phyloP scores from a whole-genome alignment of 1,140 invertebrate species.

The Lepidostoma basale region DNA sequence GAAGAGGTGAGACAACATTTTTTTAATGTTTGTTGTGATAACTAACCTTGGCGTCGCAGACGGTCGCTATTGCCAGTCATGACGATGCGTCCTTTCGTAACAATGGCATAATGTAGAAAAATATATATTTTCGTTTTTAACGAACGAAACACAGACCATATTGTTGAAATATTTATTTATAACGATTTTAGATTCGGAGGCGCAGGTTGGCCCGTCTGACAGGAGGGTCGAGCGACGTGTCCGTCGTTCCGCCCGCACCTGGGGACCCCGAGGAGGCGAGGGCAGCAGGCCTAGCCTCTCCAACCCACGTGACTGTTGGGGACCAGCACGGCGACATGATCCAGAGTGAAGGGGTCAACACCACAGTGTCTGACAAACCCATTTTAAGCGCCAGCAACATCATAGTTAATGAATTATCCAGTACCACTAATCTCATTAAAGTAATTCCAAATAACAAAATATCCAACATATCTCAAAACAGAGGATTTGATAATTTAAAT shows the following conservation, averaged over 20 bases:
- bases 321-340: constrained; percentile 34
- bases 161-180: background rate
- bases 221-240: constrained; percentile 22
- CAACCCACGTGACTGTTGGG: constrained; percentile 41
- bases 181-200: constrained; percentile 41
- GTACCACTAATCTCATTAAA: constrained; percentile 54
- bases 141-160: background rate
- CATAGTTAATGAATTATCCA: constrained; percentile 59
- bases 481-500: constrained; percentile 39
- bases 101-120: constrained; percentile 17
- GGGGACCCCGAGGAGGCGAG: constrained; percentile 45
- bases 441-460: constrained; percentile 61
- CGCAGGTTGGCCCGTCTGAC: constrained; percentile 42
- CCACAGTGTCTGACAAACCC: constrained; percentile 52
- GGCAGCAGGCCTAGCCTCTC: constrained; percentile 51
- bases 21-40: constrained; percentile 36
- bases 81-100: constrained; percentile 33
- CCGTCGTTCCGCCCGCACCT: background rate
- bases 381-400: constrained; percentile 57
- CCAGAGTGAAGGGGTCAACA: constrained; percentile 50
- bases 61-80: constrained; percentile 36
- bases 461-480: constrained; percentile 58
- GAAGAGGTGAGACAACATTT: constrained; percentile 68
- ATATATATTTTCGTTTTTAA: background rate
- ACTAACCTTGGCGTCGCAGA: constrained; percentile 38